Base-by-base conservation (phyloP, 92 coral and sea anemone species). In the Diadumene lineata region DNA sequence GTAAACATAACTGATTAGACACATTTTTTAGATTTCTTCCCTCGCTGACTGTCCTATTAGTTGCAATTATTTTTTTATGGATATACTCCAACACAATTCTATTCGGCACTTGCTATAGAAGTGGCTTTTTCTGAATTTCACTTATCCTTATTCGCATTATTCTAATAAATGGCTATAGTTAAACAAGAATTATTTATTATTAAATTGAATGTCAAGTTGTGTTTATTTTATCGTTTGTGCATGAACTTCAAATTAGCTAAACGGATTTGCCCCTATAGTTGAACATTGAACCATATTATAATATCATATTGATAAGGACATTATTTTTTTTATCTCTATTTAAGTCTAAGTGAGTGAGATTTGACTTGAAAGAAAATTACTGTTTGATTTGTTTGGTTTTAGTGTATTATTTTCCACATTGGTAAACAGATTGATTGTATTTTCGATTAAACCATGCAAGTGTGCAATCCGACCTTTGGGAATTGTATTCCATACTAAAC, bases 41-140 rank as follows among this genome's bases (percentile, higher is more conserved):
- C 48, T 38, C 7, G 48, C 6, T 38, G 7, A 38, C 7, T 38
- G 48, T n/a, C 64, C 22, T 58, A 31, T 58, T 22, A 22, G 64
- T 58, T 58, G 22, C 64, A 58, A 58, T 58, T 58, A 9, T 58
- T 53, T n/a, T 58, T 26, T 23, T 58, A 18, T n/a, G 26, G n/a
- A n/a, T n/a, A n/a, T n/a, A n/a, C n/a, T n/a, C n/a, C n/a, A n/a
- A n/a, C 21, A 55, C 7, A 7, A 26, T 17, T 55, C 60, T 4
- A 38, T 4, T 38, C 6, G 48, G 48, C 13, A 38, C 48, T 38
- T 38, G 7, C 48, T 38, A 4, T 4, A 4, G 48, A 6, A 38
- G 13, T 6, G 6, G 48, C 13, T 13, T 4, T 38, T 38, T 38
- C 48, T 38, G 48, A 6, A 38, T 38, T 38, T 38, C 6, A 13